These are phyloP conservation scores for Diogma glabrata DNA, from an alignment of 2,888 invertebrate species.

Conservation along the genomic window DNA sequence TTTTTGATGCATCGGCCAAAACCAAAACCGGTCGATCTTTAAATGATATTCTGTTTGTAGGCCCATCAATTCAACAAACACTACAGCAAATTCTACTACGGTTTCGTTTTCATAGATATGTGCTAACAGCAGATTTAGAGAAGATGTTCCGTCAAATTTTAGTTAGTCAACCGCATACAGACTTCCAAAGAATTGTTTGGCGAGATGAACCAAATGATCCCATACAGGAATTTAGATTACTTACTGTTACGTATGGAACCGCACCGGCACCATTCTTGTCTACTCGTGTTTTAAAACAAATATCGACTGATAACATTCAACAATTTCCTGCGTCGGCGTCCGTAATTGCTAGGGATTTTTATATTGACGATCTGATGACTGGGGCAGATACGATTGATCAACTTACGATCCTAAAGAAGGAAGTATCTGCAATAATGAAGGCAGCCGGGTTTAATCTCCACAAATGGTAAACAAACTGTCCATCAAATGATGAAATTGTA, in stretches of 20 bases:
- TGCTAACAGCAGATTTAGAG: too few relatives aligned
- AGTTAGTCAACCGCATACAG: not conserved
- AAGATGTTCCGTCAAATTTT: too few relatives aligned
- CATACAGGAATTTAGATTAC: conserved; percentile 11
- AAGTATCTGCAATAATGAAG: conserved; percentile 13
- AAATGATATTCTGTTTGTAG: conserved; percentile 12
- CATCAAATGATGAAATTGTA: not conserved
- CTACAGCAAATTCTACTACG: conserved; percentile 15
- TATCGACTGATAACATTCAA: conserved; percentile 15
- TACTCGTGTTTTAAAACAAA: conserved; percentile 11
- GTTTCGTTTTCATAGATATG: conserved; percentile 8
- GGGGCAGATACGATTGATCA: conserved; percentile 13
- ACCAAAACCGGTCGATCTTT: conserved; percentile 9
- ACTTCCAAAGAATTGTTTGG: conserved; percentile 15
- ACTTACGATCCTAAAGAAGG: too few relatives aligned
- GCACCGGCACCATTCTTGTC: conserved; percentile 13
- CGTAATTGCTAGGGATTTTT: conserved; percentile 14
- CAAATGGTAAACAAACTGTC: conserved; percentile 11
- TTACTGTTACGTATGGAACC: conserved; percentile 12
- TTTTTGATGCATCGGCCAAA: too few relatives aligned
- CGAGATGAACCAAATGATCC: conserved; percentile 4
- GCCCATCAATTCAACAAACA: too few relatives aligned
- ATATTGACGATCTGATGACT: conserved; percentile 19
- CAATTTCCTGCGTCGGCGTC: conserved; percentile 13
- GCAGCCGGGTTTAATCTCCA: conserved; percentile 13